Evolutionary conservation across 1,140 invertebrate genomes (phyloP).

Genomic region (Camponotus vicinus): DNA sequence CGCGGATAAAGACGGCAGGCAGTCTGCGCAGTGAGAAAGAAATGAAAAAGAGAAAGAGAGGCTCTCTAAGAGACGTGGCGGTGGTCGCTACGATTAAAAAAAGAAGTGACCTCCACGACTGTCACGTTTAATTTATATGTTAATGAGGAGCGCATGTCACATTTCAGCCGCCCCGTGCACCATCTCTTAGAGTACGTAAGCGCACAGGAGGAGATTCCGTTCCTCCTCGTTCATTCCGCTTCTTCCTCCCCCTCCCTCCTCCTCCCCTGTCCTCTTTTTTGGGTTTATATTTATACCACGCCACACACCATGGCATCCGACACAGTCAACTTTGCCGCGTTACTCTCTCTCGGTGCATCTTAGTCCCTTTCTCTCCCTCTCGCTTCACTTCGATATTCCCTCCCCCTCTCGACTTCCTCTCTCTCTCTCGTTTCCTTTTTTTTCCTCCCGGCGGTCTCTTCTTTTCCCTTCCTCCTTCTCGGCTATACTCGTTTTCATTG

Average conservation of each 20-base stretch:
- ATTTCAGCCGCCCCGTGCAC: slow-evolving; percentile 70
- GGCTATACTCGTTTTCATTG: slow-evolving; percentile 39
- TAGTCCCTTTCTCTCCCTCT: slow-evolving; percentile 47
- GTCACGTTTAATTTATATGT: slow-evolving; percentile 81
- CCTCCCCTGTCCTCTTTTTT: slow-evolving; percentile 42
- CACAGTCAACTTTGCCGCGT: slow-evolving; percentile 72
- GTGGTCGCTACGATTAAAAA: slow-evolving; percentile 68
- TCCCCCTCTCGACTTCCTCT: slow-evolving; percentile 47
- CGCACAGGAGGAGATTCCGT: slow-evolving; percentile 43
- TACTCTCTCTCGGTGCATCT: slow-evolving; percentile 70
- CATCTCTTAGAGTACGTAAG: slow-evolving; percentile 23
- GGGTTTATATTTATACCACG: slow-evolving; percentile 77
- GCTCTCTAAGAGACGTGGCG: slow-evolving; percentile 44
- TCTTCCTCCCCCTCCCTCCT: slow-evolving; percentile 57
- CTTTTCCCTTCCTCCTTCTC: neutral
- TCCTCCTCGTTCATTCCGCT: slow-evolving; percentile 72
- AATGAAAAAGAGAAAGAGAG: slow-evolving; percentile 43
- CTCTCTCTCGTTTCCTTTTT: slow-evolving; percentile 6
- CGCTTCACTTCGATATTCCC: neutral
- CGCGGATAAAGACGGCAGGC: neutral
- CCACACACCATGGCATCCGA: slow-evolving; percentile 73
- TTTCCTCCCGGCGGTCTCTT: neutral
- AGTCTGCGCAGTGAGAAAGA: slow-evolving; percentile 1
- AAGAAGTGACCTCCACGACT: slow-evolving; percentile 74
- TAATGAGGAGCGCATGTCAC: slow-evolving; percentile 78